Percentiles rank a stretch among this genome's conserved stretches.
These are phyloP conservation scores for Gadus chalcogrammus DNA, from an alignment of 2,113 vertebrate species.

Conservation along the genomic window DNA sequence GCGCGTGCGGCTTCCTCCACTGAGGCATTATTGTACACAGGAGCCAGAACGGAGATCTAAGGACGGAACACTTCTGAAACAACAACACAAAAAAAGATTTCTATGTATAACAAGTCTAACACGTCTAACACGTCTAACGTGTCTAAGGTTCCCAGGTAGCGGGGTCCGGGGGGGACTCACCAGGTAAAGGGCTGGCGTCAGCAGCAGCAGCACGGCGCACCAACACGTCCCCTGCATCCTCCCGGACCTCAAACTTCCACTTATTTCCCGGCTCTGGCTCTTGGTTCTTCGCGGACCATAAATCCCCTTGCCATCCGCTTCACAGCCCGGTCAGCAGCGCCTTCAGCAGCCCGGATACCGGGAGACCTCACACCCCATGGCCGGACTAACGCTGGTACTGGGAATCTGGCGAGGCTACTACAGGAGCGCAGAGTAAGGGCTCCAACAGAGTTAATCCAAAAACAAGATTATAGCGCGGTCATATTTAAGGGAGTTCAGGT, in stretches of 20 bases:
- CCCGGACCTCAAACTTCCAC: constrained; percentile 87
- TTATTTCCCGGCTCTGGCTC: constrained; percentile 78
- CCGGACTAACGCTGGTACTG: constrained; percentile 70
- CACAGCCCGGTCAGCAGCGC: constrained; percentile 77
- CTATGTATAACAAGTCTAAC: too few species aligned
- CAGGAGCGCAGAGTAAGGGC: neutral
- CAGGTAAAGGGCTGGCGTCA: constrained; percentile 86
- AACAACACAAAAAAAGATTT: too few species aligned
- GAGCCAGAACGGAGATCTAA: too few species aligned
- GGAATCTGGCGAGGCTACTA: constrained; percentile 55
- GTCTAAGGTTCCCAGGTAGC: too few species aligned
- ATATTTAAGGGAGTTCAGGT: constrained; percentile 48
- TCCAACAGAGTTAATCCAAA: constrained; percentile 79
- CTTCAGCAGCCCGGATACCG: constrained; percentile 82
- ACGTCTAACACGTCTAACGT: too few species aligned
- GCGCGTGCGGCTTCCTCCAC: too few species aligned
- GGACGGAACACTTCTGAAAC: too few species aligned
- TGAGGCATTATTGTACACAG: too few species aligned
- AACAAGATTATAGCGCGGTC: constrained; percentile 57
- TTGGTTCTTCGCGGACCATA: constrained; percentile 86
- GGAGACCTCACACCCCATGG: constrained; percentile 85
- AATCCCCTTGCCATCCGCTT: constrained; percentile 89
- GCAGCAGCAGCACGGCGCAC: constrained; percentile 89
- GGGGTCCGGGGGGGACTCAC: constrained; percentile 74
- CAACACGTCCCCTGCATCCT: constrained; percentile 93